These are phyloP conservation scores for Spodoptera exigua DNA, from an alignment of 2,888 invertebrate genomes.

Conservation along the genomic window DNA sequence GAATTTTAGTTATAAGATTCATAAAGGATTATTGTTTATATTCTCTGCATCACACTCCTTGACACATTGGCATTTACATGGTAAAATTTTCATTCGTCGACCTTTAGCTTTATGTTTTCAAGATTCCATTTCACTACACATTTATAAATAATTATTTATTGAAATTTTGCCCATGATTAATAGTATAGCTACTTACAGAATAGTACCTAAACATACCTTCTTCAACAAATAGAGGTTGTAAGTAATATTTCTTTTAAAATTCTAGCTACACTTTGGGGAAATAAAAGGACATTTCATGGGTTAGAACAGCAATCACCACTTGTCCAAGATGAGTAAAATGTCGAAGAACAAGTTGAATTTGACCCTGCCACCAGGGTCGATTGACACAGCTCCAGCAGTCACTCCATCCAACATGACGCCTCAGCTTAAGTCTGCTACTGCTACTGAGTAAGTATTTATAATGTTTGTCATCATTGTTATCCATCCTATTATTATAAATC, in stretches of 20 bases:
- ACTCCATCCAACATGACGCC: conserved; percentile 90
- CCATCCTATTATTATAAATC: too few relatives aligned
- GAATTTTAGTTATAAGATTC: too few relatives aligned
- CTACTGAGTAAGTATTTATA: conserved; percentile 85
- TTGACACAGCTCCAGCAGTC: conserved; percentile 92
- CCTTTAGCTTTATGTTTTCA: too few relatives aligned
- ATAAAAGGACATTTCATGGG: conserved; percentile 63
- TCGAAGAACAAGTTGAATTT: conserved; percentile 97
- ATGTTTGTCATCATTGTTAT: not conserved
- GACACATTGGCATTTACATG: too few relatives aligned
- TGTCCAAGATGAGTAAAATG: conserved; percentile 90
- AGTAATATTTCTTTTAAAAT: not conserved
- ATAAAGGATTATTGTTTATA: too few relatives aligned
- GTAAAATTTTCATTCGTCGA: too few relatives aligned
- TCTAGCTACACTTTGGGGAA: conserved; percentile 28
- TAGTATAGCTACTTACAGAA: too few relatives aligned
- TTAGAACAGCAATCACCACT: conserved; percentile 51
- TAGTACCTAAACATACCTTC: too few relatives aligned
- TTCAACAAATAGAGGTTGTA: too few relatives aligned
- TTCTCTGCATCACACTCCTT: too few relatives aligned
- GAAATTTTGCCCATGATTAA: too few relatives aligned
- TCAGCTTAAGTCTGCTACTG: conserved; percentile 89
- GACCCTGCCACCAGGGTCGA: conserved; percentile 96
- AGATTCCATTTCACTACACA: too few relatives aligned
- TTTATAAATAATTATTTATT: not conserved